Evolutionary conservation across 2,888 invertebrate species (phyloP).

Genomic region (Dilophus febrilis): DNA sequence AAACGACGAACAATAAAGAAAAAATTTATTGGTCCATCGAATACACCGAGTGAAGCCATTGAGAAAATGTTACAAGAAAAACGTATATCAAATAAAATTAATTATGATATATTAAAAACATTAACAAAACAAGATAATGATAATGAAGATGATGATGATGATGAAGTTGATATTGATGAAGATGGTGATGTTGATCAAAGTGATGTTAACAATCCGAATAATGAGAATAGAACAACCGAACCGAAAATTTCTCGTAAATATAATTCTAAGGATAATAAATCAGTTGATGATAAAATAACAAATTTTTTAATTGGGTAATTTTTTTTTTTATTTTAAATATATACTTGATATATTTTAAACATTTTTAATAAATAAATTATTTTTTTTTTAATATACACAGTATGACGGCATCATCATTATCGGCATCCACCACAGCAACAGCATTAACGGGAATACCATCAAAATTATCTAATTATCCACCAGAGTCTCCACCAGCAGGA

Average conservation of each 20-base stretch:
- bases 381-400: no score
- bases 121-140: conserved; percentile 28
- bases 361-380: background rate
- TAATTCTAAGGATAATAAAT: no score
- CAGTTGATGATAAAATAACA: no score
- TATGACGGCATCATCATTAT: no score
- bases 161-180: no score
- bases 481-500: no score
- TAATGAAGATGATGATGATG: background rate
- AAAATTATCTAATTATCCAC: no score
- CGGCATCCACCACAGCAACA: no score
- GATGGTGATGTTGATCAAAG: background rate
- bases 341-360: background rate
- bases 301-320: no score
- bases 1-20: conserved; percentile 49
- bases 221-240: background rate
- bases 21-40: conserved; percentile 43
- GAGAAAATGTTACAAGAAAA: conserved; percentile 93
- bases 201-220: background rate
- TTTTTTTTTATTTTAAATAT: background rate
- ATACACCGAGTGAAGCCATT: conserved; percentile 73
- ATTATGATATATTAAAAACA: conserved; percentile 88
- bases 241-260: no score
- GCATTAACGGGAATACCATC: no score
- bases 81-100: conserved; percentile 90